Evolutionary conservation across 2,797 vertebrate genomes (phyloP), one percentile per base, ranked within the genome.

Genomic region (Bothrops alternatus): DNA sequence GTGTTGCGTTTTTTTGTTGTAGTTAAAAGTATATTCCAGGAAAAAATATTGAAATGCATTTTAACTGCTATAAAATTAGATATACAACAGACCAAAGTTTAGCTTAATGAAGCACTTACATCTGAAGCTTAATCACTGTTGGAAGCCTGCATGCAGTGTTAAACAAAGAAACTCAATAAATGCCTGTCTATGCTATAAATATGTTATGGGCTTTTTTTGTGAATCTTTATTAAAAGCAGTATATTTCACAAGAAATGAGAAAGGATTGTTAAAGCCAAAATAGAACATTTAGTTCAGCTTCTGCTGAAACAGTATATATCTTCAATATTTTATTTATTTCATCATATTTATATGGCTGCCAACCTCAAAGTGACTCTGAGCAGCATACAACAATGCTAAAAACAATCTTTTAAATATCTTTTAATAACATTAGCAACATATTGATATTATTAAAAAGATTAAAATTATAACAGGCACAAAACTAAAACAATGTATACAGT

Each of bases 61-160:
- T 86, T 32, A 87, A 90, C 92, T 89, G 82, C 91, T 58, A 93
- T 78, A 92, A 86, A 16, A 91, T 91, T 63, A 4, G 85, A 94
- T 73, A 50, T 60, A 90, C 92, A 37, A 87, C 37, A 89, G 42
- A 20, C 90, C 4, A 26, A 94, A 53, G 3, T 91, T 94, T 91
- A 93, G 69, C 94, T 60, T 95, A 96, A 95, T 93, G 96, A 90
- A 96, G 88, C 95, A 93, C 91, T 94, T 94, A 93, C 91, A 56
- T 93, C 91, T 91, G 32, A 73, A 91, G 87, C 96, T 96, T 92
- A 94, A 94, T 97, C 96, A 96, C 93, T 96, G 86, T 26, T 91
- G 94, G 50, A 93, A 42, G 20, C 95, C 90, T 95, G 42, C 88
- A 18, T 91, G 89, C 85, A 94, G 91, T 58, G 56, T 88, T 93